These are phyloP conservation scores for Decapterus maruadsi DNA, from an alignment of 2,797 vertebrate species.

Conservation along the genomic window DNA sequence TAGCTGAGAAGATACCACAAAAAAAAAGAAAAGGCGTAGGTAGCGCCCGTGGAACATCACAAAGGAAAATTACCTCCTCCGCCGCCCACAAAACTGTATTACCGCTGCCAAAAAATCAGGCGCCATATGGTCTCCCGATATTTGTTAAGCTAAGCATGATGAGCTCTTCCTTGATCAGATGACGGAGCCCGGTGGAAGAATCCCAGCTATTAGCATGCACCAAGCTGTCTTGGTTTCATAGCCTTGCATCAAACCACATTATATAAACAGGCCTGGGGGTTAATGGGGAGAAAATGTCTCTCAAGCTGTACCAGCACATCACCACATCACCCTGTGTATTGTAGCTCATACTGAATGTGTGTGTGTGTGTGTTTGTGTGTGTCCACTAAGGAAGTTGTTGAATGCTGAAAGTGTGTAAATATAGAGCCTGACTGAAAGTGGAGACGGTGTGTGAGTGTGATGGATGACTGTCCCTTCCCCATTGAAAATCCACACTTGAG, in stretches of 20 bases:
- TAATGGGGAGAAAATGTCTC: constrained; percentile 60
- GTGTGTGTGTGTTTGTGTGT: constrained; percentile 12
- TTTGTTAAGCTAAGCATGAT: constrained; percentile 76
- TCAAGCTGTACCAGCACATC: constrained; percentile 39
- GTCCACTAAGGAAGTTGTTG: constrained; percentile 3
- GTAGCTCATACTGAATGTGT: constrained; percentile 16
- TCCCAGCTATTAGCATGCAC: constrained; percentile 59
- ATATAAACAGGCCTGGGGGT: constrained; percentile 64
- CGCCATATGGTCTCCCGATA: constrained; percentile 68
- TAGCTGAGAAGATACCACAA: constrained; percentile 57
- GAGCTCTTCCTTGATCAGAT: constrained; percentile 73
- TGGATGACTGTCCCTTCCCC: not conserved
- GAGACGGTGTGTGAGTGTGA: not conserved
- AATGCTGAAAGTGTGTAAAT: constrained; percentile 10
- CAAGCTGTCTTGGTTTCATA: constrained; percentile 54
- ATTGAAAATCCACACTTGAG: too few relatives aligned
- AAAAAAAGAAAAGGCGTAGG: constrained; percentile 47
- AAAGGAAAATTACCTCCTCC: constrained; percentile 63
- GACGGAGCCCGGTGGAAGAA: constrained; percentile 57
- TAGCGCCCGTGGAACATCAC: constrained; percentile 48
- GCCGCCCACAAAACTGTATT: constrained; percentile 44
- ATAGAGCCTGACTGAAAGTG: not conserved
- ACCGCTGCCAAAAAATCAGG: constrained; percentile 63
- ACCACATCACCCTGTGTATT: constrained; percentile 13
- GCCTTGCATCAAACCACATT: constrained; percentile 65